Evolutionary conservation across 2,888 invertebrate genomes (phyloP).

Genomic region (Oscheius sp.): DNA sequence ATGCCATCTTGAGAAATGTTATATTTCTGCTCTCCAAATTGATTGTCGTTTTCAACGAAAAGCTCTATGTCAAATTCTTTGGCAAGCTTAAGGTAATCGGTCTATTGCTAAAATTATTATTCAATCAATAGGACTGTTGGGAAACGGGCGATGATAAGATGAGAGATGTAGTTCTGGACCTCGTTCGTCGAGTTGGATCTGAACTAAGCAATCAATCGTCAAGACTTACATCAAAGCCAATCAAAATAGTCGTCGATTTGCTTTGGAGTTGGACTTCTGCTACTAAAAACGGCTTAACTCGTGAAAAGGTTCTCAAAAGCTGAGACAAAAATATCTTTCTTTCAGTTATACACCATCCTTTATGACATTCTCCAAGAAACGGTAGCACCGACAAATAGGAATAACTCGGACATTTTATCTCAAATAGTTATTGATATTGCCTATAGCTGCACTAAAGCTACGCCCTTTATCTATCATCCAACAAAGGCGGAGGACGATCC

Average conservation of each 20-base stretch:
- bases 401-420: background rate
- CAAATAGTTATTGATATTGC: background rate
- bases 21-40: slow-evolving; percentile 4
- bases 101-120: no score
- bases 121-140: slow-evolving; percentile 8
- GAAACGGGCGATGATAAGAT: slow-evolving; percentile 7
- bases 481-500: background rate
- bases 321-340: background rate
- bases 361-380: slow-evolving; percentile 2
- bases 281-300: no score
- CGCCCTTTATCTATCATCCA: no score
- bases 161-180: background rate
- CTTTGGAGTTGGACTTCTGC: background rate
- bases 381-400: background rate
- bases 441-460: background rate
- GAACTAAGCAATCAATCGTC: no score
- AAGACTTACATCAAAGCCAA: no score
- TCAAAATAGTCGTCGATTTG: background rate
- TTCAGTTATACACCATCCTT: background rate
- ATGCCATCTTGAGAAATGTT: slow-evolving; percentile 24
- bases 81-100: background rate
- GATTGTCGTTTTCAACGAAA: background rate
- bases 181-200: slow-evolving; percentile 14
- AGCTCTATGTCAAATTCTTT: background rate
- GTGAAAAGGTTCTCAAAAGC: background rate